Conservation (phyloP, 2,797 vertebrate genomes). For the Malurus splendens region DNA sequence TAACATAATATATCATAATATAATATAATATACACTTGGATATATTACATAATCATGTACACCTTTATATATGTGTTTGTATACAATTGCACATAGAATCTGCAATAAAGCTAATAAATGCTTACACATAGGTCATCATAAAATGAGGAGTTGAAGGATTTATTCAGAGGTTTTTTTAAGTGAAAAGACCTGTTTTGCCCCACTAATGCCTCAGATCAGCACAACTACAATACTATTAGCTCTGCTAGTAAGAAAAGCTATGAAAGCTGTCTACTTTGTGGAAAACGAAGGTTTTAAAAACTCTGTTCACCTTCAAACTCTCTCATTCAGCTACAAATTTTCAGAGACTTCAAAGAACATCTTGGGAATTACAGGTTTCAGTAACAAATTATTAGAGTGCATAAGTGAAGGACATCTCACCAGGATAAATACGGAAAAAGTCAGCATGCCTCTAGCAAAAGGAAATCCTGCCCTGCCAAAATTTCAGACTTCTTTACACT, state of each 20-base stretch:
- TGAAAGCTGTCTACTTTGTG: background rate
- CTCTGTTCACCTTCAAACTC: background rate
- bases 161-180: background rate
- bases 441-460: background rate
- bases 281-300: background rate
- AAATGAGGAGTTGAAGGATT: background rate
- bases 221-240: background rate
- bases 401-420: background rate
- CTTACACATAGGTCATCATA: background rate
- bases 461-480: background rate
- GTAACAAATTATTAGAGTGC: background rate
- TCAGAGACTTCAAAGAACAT: background rate
- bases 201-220: background rate
- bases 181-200: background rate
- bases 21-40: too few species aligned
- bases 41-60: background rate
- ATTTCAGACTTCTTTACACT: background rate
- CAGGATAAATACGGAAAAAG: background rate
- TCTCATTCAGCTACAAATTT: background rate
- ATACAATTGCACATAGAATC: background rate
- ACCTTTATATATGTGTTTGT: background rate
- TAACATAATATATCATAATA: too few species aligned
- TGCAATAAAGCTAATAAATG: background rate
- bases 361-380: background rate
- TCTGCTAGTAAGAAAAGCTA: background rate